Evolutionary conservation across 2,797 vertebrate genomes (phyloP).

Genomic region (Sebastes oblongus): DNA sequence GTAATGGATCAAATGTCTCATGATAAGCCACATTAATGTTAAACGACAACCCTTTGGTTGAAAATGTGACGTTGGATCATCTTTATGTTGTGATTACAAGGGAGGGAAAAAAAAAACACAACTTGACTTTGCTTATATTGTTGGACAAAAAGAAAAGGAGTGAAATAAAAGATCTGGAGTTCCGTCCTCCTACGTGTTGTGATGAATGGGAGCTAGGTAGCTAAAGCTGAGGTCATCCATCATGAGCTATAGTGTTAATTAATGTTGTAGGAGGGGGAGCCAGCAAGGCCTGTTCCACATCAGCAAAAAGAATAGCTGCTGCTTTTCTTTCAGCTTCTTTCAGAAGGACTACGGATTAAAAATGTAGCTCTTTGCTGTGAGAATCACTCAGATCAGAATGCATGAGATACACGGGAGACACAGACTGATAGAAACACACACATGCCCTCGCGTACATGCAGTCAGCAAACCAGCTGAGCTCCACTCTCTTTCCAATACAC

Average conservation of each 20-base stretch:
- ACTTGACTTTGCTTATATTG: conserved; percentile 35
- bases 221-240: conserved; percentile 81
- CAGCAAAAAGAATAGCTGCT: conserved; percentile 74
- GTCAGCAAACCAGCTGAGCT: background rate
- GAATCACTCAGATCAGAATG: conserved; percentile 37
- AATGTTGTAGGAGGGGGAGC: conserved; percentile 80
- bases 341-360: conserved; percentile 34
- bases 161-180: conserved; percentile 63
- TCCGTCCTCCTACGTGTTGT: conserved; percentile 67
- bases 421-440: background rate
- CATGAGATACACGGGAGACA: background rate
- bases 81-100: conserved; percentile 32
- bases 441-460: background rate
- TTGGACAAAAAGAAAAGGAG: conserved; percentile 29
- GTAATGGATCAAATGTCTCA: conserved; percentile 54
- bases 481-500: background rate
- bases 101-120: background rate
- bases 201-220: conserved; percentile 80
- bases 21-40: conserved; percentile 33
- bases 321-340: conserved; percentile 39
- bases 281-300: conserved; percentile 74
- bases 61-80: conserved; percentile 38
- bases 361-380: conserved; percentile 20
- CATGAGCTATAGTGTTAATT: conserved; percentile 81
- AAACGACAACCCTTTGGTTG: conserved; percentile 26